phyloP scores from a whole-genome alignment of 2,797 vertebrate species.

The Dipus sagitta region DNA sequence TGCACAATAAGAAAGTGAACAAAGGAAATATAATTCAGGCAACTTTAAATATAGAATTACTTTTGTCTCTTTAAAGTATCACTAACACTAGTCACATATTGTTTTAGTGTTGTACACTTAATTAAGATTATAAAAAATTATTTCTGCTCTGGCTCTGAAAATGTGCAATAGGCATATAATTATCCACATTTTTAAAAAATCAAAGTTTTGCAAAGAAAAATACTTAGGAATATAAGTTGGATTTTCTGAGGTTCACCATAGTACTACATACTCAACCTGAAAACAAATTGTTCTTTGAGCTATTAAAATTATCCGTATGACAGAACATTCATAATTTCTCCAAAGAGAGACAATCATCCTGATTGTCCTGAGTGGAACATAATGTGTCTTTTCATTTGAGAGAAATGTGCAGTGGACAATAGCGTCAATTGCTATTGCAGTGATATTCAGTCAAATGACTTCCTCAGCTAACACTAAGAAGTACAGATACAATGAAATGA shows the following conservation, averaged over 20 bases:
- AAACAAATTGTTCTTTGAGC: constrained; percentile 68
- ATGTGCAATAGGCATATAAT: constrained; percentile 13
- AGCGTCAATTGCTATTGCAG: constrained; percentile 32
- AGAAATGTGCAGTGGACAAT: constrained; percentile 29
- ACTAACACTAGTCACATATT: background rate
- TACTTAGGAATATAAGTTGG: background rate
- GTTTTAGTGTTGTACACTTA: background rate
- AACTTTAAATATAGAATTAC: constrained; percentile 2
- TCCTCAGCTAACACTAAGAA: constrained; percentile 69
- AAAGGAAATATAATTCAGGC: background rate
- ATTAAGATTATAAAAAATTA: constrained; percentile 11
- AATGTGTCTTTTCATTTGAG: constrained; percentile 67
- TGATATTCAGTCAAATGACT: constrained; percentile 72
- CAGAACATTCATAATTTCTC: constrained; percentile 49
- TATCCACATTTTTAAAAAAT: constrained; percentile 18
- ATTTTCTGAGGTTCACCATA: constrained; percentile 29
- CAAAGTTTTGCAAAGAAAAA: background rate
- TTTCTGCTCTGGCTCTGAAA: constrained; percentile 38
- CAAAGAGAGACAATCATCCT: constrained; percentile 61
- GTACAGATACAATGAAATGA: constrained; percentile 55
- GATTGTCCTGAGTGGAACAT: constrained; percentile 62
- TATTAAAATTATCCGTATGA: constrained; percentile 63
- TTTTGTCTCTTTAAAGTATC: background rate
- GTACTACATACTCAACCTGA: constrained; percentile 27
- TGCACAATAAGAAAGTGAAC: background rate